phyloP scores from a whole-genome alignment of 2,797 vertebrate genomes.

The Acridotheres tristis region DNA sequence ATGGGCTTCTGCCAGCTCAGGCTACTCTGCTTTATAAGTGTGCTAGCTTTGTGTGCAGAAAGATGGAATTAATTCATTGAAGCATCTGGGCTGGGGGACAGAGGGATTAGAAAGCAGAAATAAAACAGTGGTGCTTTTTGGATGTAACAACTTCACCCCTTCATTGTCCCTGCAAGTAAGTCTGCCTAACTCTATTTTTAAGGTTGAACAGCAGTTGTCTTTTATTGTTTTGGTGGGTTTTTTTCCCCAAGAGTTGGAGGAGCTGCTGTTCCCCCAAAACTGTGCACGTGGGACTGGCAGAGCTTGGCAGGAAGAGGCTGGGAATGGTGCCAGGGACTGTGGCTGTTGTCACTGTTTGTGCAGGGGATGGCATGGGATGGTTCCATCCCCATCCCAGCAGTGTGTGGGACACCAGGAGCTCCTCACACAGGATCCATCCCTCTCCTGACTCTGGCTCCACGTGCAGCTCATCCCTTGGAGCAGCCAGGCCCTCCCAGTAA shows the following conservation, averaged over 20 bases:
- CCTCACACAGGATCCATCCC: neutral
- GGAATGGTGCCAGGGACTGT: neutral
- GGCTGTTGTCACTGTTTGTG: neutral
- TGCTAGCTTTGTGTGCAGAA: neutral
- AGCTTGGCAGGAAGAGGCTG: neutral
- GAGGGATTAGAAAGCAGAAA: neutral
- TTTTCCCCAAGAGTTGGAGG: neutral
- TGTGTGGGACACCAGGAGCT: neutral
- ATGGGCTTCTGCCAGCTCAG: neutral
- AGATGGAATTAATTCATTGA: neutral
- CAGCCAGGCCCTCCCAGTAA: too few species aligned
- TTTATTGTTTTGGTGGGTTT: neutral
- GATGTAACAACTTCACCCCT: neutral
- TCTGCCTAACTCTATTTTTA: neutral
- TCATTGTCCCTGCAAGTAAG: neutral
- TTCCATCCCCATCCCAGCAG: neutral
- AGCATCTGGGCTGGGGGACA: neutral
- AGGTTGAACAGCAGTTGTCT: neutral
- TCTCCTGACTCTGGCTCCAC: neutral
- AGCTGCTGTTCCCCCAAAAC: neutral
- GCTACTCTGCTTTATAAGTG: neutral
- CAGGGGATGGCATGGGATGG: neutral
- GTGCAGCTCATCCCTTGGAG: neutral
- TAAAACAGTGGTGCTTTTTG: accelerated
- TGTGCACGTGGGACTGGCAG: accelerated